These are phyloP conservation scores for Eilema caniola DNA, from an alignment of 2,888 invertebrate species.

Conservation along the genomic window DNA sequence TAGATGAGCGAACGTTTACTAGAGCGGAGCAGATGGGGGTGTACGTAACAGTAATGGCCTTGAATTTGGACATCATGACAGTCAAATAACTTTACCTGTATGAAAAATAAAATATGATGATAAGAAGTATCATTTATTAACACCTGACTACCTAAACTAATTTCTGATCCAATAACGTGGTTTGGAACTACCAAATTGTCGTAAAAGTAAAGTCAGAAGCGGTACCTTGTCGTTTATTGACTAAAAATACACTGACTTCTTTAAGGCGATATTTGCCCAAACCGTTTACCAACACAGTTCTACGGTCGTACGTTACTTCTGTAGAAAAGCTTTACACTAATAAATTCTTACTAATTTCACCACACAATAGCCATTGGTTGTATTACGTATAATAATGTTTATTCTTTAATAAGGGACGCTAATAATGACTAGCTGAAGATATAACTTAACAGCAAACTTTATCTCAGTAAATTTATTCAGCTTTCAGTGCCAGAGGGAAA, in stretches of 20 bases:
- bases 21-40: constrained; percentile 25
- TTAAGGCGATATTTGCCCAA: background rate
- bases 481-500: constrained; percentile 39
- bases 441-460: background rate
- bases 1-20: constrained; percentile 36
- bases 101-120: constrained; percentile 10
- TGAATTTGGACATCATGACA: constrained; percentile 27
- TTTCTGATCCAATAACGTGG: no score
- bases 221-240: background rate
- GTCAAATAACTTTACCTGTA: constrained; percentile 22
- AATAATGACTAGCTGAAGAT: background rate
- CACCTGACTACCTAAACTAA: no score
- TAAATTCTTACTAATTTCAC: no score
- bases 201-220: background rate
- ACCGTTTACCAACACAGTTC: no score
- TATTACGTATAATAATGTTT: background rate
- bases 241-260: background rate
- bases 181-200: background rate
- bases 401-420: background rate
- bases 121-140: background rate
- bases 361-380: background rate
- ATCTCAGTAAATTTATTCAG: constrained; percentile 33
- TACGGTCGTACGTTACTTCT: background rate
- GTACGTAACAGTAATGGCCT: constrained; percentile 26
- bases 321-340: background rate